Evolutionary conservation across 2,888 invertebrate species (phyloP).

Genomic region (Dryobota labecula): DNA sequence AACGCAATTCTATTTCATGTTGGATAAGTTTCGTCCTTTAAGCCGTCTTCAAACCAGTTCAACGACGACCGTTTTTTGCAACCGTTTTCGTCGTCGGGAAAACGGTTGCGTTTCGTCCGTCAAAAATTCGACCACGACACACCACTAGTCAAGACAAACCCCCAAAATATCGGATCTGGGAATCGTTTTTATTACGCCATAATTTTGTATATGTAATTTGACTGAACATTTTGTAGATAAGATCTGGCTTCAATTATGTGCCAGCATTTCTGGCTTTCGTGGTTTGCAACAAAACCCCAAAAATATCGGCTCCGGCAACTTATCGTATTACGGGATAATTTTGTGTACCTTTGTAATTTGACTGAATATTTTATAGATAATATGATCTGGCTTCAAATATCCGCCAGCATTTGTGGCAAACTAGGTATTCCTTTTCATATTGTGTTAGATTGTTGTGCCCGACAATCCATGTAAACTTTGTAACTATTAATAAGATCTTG

Average conservation of each 20-base stretch:
- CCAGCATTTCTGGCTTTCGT: not conserved
- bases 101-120: too few relatives aligned
- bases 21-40: too few relatives aligned
- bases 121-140: too few relatives aligned
- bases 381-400: conserved; percentile 9
- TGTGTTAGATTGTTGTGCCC: too few relatives aligned
- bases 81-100: too few relatives aligned
- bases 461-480: too few relatives aligned
- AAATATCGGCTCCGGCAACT: conserved; percentile 11
- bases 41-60: too few relatives aligned
- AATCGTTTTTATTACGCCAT: not conserved
- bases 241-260: not conserved
- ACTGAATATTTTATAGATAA: conserved; percentile 27
- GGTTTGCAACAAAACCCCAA: not conserved
- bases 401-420: not conserved
- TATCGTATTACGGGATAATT: not conserved
- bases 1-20: too few relatives aligned
- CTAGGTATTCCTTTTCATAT: too few relatives aligned
- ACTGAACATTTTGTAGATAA: conserved; percentile 28
- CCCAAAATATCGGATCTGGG: not conserved
- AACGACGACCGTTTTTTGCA: too few relatives aligned
- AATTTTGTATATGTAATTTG: conserved; percentile 13
- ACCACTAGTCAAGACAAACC: not conserved
- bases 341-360: conserved; percentile 14
- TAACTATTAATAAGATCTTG: too few relatives aligned